Conservation (phyloP, 2,113 vertebrate species). For the Gobius niger region DNA sequence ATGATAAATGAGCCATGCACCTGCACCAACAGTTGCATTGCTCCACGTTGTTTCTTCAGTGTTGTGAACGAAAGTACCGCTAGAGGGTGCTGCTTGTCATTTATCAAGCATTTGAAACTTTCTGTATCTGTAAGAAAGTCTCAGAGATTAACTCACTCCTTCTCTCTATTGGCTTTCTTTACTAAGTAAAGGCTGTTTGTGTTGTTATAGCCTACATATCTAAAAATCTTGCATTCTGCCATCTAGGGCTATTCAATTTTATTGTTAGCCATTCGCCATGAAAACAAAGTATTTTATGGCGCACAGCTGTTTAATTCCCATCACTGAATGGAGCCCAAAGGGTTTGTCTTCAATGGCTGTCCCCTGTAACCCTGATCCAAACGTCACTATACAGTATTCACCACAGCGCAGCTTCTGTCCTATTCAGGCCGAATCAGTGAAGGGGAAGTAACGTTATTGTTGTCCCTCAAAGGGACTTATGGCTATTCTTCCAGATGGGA, state of each 20-base stretch:
- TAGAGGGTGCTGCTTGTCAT: constrained; percentile 40
- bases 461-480: constrained; percentile 29
- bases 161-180: too few relatives aligned
- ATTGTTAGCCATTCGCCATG: background rate
- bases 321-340: background rate
- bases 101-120: constrained; percentile 9
- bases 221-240: background rate
- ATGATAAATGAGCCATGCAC: too few relatives aligned
- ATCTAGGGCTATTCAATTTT: background rate
- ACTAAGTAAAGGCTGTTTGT: constrained; percentile 3
- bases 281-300: background rate
- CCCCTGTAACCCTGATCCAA: background rate
- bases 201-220: background rate
- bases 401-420: constrained; percentile 14
- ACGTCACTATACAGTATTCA: constrained; percentile 38
- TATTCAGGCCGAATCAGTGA: constrained; percentile 31
- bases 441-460: constrained; percentile 60
- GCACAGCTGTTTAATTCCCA: background rate
- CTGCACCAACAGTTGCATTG: too few relatives aligned
- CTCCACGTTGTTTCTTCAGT: background rate
- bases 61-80: constrained; percentile 5
- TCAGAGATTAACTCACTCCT: too few relatives aligned
- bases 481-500: constrained; percentile 9
- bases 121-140: background rate
- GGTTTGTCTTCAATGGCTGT: background rate